phyloP scores from a whole-genome alignment of 2,888 invertebrate genomes.

The Catocala sponsa region DNA sequence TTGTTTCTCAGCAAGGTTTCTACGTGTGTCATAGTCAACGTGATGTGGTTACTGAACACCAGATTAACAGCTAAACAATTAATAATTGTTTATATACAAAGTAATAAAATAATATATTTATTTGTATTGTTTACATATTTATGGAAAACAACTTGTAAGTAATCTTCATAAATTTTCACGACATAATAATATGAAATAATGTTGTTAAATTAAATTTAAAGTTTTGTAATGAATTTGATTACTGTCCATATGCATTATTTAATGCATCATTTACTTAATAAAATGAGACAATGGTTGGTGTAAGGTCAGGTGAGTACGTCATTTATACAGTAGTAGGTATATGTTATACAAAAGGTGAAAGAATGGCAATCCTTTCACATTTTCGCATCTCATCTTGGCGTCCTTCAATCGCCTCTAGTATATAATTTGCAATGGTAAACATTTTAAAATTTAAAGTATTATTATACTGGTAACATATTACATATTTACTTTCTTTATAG shows the following conservation, averaged over 20 bases:
- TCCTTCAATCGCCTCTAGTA: conserved; percentile 26
- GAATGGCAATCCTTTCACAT: conserved; percentile 3
- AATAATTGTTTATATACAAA: too few relatives aligned
- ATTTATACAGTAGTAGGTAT: neutral
- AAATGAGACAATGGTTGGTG: neutral
- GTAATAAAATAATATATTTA: too few relatives aligned
- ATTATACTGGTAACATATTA: too few relatives aligned
- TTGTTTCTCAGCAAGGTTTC: conserved; percentile 1
- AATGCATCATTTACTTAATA: neutral
- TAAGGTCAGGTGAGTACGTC: neutral
- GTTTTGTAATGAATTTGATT: too few relatives aligned
- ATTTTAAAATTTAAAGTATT: too few relatives aligned
- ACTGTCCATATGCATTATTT: too few relatives aligned
- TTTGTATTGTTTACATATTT: too few relatives aligned
- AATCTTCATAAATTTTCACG: too few relatives aligned
- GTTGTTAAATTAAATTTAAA: too few relatives aligned
- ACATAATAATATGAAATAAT: too few relatives aligned
- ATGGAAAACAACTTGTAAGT: too few relatives aligned
- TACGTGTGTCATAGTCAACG: neutral
- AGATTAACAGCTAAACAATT: neutral
- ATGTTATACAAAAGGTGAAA: neutral
- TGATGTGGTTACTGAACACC: neutral
- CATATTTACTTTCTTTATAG: too few relatives aligned
- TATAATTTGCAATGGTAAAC: conserved; percentile 11
- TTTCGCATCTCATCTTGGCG: conserved; percentile 7